Evolutionary conservation across 1,140 invertebrate genomes (phyloP), one percentile per base, ranked within the genome.

Genomic region (Andrena cerasifolii): DNA sequence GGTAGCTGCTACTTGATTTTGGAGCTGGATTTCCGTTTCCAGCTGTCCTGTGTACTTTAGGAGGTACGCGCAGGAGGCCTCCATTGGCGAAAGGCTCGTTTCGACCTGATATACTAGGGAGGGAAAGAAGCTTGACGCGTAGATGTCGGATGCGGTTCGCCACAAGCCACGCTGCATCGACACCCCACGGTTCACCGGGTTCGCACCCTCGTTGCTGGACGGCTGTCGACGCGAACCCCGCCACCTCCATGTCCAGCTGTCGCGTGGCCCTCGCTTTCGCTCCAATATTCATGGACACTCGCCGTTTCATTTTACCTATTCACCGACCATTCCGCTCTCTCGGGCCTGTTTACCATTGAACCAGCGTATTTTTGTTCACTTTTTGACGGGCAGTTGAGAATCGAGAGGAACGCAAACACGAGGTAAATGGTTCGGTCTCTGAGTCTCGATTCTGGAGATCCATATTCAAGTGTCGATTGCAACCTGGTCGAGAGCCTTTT

Each of bases 81-180:
- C 43, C 49, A 76, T 76, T 76, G 58, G 65, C 24, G 53, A 47
- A 65, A n/a, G 59, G 51, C 72, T 63, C 58, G 76, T 73, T 72
- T 73, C n/a, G 47, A 49, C 16, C 18, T 14, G 21, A 24, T 7
- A 21, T 4, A 31, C 0, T 4, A 21, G 45, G 24, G 31, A 67
- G 59, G 59, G 51, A 51, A 83, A 71, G 66, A 68, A 80, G 70
- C 73, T 77, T 84, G 82, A 83, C 85, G 82, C 84, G 87, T 58
- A 68, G 84, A 86, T 85, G 90, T 91, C 91, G 90, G 90, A 88
- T 90, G 91, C 86, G 90, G 90, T 89, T 86, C 78, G 82, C 88
- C 89, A 72, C 83, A 84, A 80, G 78, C 83, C 83, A 83, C 86
- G 84, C 79, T 84, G 61, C 51, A 68, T 83, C 77, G 80, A 86